These are phyloP conservation scores for Pagrus major DNA, from an alignment of 2,113 vertebrate genomes.

Conservation along the genomic window DNA sequence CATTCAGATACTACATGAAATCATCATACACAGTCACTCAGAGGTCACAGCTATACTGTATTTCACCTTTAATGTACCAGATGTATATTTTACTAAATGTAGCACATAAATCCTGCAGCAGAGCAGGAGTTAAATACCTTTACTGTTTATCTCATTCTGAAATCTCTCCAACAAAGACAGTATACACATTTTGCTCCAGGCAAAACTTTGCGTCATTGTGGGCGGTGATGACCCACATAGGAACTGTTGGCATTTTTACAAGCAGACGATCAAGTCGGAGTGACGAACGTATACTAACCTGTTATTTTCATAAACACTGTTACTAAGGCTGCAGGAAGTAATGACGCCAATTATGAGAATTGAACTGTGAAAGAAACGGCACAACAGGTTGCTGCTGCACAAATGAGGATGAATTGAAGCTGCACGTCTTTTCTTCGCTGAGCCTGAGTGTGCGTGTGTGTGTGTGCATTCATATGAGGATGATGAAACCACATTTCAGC, in stretches of 20 bases:
- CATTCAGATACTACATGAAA: background rate
- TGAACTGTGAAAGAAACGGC: background rate
- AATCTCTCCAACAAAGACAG: background rate
- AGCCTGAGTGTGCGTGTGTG: background rate
- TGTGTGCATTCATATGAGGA: background rate
- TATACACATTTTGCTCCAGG: slow-evolving; percentile 6
- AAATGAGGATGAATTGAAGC: background rate
- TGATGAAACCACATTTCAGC: background rate
- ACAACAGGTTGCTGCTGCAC: background rate
- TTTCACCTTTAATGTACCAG: background rate
- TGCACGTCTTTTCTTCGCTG: background rate
- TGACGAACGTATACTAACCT: background rate
- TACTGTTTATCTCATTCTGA: background rate
- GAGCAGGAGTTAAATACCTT: background rate
- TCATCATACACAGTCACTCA: background rate
- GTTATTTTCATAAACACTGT: slow-evolving; percentile 39
- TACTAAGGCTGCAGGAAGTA: slow-evolving; percentile 16
- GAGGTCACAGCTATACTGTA: background rate
- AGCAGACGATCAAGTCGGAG: background rate
- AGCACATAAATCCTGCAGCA: background rate
- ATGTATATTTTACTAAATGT: background rate
- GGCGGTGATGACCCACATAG: background rate
- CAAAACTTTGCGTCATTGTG: background rate
- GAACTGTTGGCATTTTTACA: slow-evolving; percentile 2
- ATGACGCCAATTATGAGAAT: slow-evolving; percentile 5